Evolutionary conservation across 1,140 invertebrate species (phyloP).

Genomic region (Eciton burchellii): DNA sequence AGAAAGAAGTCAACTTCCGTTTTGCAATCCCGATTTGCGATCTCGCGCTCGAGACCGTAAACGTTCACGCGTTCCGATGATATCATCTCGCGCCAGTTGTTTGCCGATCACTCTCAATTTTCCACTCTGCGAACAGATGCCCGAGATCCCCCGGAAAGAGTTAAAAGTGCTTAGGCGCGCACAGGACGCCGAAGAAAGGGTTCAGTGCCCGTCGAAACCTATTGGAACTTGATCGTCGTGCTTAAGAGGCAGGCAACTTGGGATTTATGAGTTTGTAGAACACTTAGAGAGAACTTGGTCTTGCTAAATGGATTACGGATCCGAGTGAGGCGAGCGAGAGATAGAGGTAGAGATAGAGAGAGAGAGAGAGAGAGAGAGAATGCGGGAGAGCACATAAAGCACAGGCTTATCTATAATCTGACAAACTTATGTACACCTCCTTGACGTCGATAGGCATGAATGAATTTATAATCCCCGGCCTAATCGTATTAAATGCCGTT

Average conservation of each 20-base stretch:
- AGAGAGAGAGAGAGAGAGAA: neutral
- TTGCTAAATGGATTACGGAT: slow-evolving; percentile 67
- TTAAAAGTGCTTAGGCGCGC: slow-evolving; percentile 33
- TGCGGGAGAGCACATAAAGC: neutral
- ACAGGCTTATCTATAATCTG: slow-evolving; percentile 55
- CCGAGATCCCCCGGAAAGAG: neutral
- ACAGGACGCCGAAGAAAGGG: slow-evolving; percentile 28
- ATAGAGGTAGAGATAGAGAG: neutral
- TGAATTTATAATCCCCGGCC: slow-evolving; percentile 40
- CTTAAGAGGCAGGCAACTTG: slow-evolving; percentile 60
- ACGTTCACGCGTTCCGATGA: neutral
- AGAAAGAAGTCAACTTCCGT: no score
- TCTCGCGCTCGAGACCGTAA: no score
- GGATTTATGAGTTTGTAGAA: slow-evolving; percentile 69
- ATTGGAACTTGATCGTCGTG: slow-evolving; percentile 61
- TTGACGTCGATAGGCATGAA: slow-evolving; percentile 47
- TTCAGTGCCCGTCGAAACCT: slow-evolving; percentile 37
- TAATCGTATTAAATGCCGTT: slow-evolving; percentile 28
- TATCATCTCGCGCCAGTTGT: neutral
- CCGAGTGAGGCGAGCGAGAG: slow-evolving; percentile 27
- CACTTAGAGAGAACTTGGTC: slow-evolving; percentile 64
- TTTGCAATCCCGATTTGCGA: no score
- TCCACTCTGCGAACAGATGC: neutral
- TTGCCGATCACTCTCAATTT: neutral
- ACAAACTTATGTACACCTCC: slow-evolving; percentile 70